Base-by-base conservation (phyloP, 2,797 vertebrate species). In the Chelon labrosus region DNA sequence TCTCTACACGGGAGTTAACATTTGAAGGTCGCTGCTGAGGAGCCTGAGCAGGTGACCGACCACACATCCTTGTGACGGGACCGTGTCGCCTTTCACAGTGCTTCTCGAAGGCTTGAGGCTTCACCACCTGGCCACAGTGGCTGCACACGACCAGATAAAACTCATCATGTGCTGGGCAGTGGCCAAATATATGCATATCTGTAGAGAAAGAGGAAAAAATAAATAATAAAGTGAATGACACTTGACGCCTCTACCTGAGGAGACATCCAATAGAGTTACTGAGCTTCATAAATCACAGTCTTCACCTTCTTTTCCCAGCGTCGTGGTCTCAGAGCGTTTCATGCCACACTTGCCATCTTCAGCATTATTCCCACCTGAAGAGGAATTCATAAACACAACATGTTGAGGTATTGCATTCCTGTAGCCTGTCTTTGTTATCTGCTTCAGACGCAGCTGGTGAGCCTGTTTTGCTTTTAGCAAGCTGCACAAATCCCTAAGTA, bases 151-250 rank as follows among this genome's bases (percentile, higher is more conserved):
- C 97, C 92, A 98, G 90, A 87, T 93, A 98, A 81, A 98, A 96
- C 57, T 97, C 96, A 12, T 98, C 96, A 1, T 96, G 96, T 3
- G 97, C 95, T 0, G 97, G 97, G 84, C 94, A 98, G 89, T 96
- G 95, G 63, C 97, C 97, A 7, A 95, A 98, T 90, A 96, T 97
- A 83, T 94, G 95, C 97, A 98, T 98, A 89, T 98, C 97, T 98
- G 90, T 17, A 31, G 58, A 70, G n/a, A 25, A 62, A 93, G 91
- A 7, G 80, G 90, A 0, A 54, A 67, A 63, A 0, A 11, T 20
- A 64, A 51, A 39, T 25, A 25, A n/a, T 17, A 1, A 58, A 7
- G 10, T 9, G 1, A 1, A 38, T 14, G n/a, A 35, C 9, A 10
- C n/a, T 20, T 11, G 25, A n/a, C 8, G 7, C 37, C 4, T 9